Percentiles rank a stretch among this genome's conserved stretches.
phyloP scores from a whole-genome alignment of 2,797 vertebrate genomes.

The Diceros bicornis region DNA sequence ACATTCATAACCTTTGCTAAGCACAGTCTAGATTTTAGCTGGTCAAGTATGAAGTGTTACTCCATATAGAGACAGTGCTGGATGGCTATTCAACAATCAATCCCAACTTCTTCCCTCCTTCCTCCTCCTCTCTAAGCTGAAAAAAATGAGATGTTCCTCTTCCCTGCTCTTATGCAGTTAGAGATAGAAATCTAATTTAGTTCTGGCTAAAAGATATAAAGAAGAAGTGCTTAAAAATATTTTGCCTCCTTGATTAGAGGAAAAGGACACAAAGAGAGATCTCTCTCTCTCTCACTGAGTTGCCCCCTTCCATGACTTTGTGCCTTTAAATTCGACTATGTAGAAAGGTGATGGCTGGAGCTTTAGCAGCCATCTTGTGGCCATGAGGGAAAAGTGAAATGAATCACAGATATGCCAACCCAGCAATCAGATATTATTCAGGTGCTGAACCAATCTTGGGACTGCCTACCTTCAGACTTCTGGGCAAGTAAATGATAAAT shows the following conservation, averaged over 20 bases:
- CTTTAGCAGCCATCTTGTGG: conserved; percentile 48
- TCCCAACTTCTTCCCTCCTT: neutral
- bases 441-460: neutral
- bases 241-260: neutral
- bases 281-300: neutral
- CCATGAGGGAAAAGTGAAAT: conserved; percentile 16
- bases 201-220: neutral
- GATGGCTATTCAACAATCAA: neutral
- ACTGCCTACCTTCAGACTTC: neutral
- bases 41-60: neutral
- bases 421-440: neutral
- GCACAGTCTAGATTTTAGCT: neutral
- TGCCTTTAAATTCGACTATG: neutral
- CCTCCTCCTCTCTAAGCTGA: neutral
- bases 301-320: neutral
- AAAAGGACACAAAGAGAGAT: neutral
- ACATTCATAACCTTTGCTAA: neutral
- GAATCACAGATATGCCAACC: neutral
- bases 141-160: neutral
- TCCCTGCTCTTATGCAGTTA: neutral
- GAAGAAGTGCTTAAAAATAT: neutral
- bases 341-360: neutral
- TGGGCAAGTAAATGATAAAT: neutral
- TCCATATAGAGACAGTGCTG: neutral
- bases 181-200: neutral